Base-by-base conservation (phyloP, 2,888 invertebrate genomes). In the Trissoscelio sp. region DNA sequence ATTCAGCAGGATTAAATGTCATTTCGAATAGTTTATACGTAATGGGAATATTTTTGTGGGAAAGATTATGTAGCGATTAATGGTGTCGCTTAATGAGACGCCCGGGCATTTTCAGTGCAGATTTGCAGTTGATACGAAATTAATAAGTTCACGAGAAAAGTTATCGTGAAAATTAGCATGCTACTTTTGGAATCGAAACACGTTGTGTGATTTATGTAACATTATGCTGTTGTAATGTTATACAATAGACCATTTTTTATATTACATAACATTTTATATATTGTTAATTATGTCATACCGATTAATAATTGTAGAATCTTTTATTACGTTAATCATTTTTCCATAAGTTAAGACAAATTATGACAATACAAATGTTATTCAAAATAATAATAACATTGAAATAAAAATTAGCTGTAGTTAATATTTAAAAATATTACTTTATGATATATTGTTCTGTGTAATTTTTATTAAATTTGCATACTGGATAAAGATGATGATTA, bases 1-100 rank as follows among this genome's bases (percentile, higher is more conserved):
- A 62, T 53, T 53, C 53, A 42, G 4, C 22, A 14, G 57, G n/a
- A 69, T 69, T 62, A 73, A 73, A 62, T 73, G 62, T 62, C 72
- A 73, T 44, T 73, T 28, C 39, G 34, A 11, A 48, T 37, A 24
- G 39, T 53, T 55, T n/a, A 18, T 55, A 44, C 44, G 37, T 48
- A 48, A 48, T 60, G 72, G 60, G 60, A 72, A 72, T 31, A 48
- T 37, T 70, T 70, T 70, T 39, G 34, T 48, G 57, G 57, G 69
- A 69, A 46, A 24, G 69, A 31, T 57, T 37, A 46, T 57, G 18
- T 4, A 55, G 14, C 16, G 55, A 55, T 53, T 55, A 42, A 12
- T 44, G 37, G 53, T 18, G 31, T 46, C n/a, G 46, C 12, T 62
- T 62, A 62, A 46, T 46, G 62, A 44, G 18, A 20, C 31, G 9